Conservation (phyloP, 2,797 vertebrate species). For the Helarctos malayanus region DNA sequence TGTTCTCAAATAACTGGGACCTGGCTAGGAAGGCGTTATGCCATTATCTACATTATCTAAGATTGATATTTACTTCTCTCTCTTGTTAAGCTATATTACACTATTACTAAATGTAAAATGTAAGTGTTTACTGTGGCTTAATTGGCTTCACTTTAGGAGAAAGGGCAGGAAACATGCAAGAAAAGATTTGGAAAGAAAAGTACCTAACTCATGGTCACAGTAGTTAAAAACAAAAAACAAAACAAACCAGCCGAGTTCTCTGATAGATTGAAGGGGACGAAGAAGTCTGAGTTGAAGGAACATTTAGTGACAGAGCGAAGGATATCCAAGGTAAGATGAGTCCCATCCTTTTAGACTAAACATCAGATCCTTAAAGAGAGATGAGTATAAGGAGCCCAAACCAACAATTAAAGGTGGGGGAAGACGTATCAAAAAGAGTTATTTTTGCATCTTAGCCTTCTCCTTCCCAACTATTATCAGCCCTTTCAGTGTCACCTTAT, state of each 20-base stretch:
- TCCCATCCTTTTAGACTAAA: conserved; percentile 19
- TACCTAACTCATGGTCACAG: neutral
- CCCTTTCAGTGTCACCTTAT: neutral
- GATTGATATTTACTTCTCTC: neutral
- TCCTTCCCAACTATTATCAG: neutral
- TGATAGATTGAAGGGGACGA: neutral
- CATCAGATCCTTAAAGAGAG: conserved; percentile 33
- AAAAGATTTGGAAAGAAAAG: conserved; percentile 47
- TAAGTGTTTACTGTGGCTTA: neutral
- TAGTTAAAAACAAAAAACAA: neutral
- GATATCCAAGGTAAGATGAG: neutral
- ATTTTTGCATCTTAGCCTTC: neutral
- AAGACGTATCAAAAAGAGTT: neutral
- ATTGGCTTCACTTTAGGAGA: conserved; percentile 27
- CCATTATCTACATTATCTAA: conserved; percentile 45
- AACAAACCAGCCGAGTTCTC: neutral
- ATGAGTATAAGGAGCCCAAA: neutral
- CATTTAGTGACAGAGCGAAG: conserved; percentile 18
- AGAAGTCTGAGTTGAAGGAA: conserved; percentile 42
- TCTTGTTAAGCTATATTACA: neutral
- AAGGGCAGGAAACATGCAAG: neutral
- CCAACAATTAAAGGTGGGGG: neutral
- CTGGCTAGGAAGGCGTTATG: neutral
- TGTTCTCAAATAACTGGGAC: neutral
- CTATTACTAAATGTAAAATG: conserved; percentile 49